Conservation (phyloP, 2,113 vertebrate genomes). For the Hylia prasina region DNA sequence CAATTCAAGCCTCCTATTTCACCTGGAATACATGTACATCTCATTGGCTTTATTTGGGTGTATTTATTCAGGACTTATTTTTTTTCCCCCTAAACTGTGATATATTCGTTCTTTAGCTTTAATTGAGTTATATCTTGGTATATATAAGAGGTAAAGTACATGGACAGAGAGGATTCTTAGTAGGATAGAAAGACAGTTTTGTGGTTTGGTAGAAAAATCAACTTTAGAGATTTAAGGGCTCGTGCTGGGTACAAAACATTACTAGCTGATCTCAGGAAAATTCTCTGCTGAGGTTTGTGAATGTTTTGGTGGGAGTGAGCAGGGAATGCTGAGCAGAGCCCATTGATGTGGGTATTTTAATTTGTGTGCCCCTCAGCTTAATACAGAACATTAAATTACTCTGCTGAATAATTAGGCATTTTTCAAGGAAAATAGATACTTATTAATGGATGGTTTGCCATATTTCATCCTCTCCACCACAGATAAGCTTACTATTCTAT, state of each 20-base stretch:
- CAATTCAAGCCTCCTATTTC: neutral
- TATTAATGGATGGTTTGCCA: slow-evolving; percentile 17
- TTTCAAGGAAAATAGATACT: slow-evolving; percentile 17
- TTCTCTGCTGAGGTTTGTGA: neutral
- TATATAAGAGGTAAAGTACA: neutral
- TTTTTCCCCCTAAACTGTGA: neutral
- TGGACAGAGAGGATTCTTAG: neutral
- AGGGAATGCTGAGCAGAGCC: neutral
- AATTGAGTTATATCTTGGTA: neutral
- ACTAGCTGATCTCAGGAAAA: neutral
- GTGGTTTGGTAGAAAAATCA: neutral
- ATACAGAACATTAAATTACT: slow-evolving; percentile 26
- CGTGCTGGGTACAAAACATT: neutral
- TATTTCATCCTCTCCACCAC: neutral
- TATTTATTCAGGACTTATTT: neutral
- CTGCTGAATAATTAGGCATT: slow-evolving; percentile 22
- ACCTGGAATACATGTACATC: neutral
- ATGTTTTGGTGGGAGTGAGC: neutral
- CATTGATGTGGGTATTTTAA: neutral
- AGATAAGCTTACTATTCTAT: neutral
- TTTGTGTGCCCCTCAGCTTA: neutral
- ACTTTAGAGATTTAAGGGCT: neutral
- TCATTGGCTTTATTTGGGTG: neutral
- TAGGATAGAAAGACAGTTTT: neutral
- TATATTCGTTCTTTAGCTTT: neutral